Evolutionary conservation across 2,113 vertebrate species (phyloP).

Genomic region (Zosterops borbonicus): DNA sequence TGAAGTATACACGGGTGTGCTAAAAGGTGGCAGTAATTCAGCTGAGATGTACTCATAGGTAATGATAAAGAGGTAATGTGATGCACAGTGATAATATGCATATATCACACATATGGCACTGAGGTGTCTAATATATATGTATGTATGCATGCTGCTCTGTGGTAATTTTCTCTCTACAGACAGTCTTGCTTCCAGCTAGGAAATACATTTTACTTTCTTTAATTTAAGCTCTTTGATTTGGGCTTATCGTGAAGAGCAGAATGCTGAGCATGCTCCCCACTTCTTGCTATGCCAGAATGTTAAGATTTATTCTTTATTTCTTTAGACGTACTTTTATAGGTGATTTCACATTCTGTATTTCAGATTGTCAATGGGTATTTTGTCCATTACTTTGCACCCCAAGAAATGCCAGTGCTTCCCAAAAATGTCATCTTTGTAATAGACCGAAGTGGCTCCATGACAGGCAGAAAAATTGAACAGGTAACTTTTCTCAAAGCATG

Average conservation of each 20-base stretch:
- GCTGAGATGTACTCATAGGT: not conserved
- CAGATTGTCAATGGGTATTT: slow-evolving; percentile 88
- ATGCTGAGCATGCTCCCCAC: not conserved
- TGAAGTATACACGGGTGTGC: not conserved
- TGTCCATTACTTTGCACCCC: slow-evolving; percentile 91
- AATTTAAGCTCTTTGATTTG: not conserved
- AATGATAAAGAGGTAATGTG: not conserved
- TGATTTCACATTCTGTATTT: not conserved
- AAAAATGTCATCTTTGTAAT: slow-evolving; percentile 93
- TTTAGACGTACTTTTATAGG: not conserved
- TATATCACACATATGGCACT: not conserved
- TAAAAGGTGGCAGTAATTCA: not conserved
- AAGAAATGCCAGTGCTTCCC: slow-evolving; percentile 75
- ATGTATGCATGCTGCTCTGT: not conserved
- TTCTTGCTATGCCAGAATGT: not conserved
- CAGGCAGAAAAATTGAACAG: slow-evolving; percentile 86
- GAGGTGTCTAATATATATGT: not conserved
- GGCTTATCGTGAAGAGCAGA: not conserved
- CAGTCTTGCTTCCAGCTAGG: not conserved
- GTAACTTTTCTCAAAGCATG: slow-evolving; percentile 60
- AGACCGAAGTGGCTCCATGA: slow-evolving; percentile 90
- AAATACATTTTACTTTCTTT: not conserved
- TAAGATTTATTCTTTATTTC: not conserved
- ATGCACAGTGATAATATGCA: not conserved
- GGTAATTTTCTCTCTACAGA: not conserved